Evolutionary conservation across 2,888 invertebrate species (phyloP).

Genomic region (Meiosimyza platycephala): DNA sequence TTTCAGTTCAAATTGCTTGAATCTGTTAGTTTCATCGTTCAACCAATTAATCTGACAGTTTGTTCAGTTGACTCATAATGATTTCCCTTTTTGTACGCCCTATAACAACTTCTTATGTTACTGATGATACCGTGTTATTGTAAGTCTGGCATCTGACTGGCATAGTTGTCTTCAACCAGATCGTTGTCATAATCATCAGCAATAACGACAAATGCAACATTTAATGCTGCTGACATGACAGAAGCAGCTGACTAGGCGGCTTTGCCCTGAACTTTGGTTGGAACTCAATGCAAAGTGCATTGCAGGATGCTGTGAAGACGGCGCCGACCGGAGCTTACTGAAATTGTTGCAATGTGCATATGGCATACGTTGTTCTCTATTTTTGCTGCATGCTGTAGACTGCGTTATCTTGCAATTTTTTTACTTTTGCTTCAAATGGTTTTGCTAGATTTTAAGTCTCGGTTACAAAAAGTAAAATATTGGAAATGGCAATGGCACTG

Average conservation of each 20-base stretch:
- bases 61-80: too few species aligned
- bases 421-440: not conserved
- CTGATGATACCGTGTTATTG: too few species aligned
- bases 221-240: too few species aligned
- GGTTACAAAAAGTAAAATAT: not conserved
- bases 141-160: too few species aligned
- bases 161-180: too few species aligned
- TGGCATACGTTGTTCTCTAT: not conserved
- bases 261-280: not conserved
- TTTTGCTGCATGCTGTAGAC: not conserved
- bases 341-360: not conserved
- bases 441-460: constrained; percentile 3
- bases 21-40: too few species aligned
- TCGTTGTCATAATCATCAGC: too few species aligned
- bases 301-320: not conserved
- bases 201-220: too few species aligned
- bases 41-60: too few species aligned
- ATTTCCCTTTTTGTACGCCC: too few species aligned
- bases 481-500: constrained; percentile 5
- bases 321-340: not conserved
- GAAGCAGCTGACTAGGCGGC: not conserved
- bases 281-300: not conserved
- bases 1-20: too few species aligned
- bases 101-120: too few species aligned
- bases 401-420: not conserved